Evolutionary conservation across 2,797 vertebrate genomes (phyloP).

Genomic region (Cuculus canorus): DNA sequence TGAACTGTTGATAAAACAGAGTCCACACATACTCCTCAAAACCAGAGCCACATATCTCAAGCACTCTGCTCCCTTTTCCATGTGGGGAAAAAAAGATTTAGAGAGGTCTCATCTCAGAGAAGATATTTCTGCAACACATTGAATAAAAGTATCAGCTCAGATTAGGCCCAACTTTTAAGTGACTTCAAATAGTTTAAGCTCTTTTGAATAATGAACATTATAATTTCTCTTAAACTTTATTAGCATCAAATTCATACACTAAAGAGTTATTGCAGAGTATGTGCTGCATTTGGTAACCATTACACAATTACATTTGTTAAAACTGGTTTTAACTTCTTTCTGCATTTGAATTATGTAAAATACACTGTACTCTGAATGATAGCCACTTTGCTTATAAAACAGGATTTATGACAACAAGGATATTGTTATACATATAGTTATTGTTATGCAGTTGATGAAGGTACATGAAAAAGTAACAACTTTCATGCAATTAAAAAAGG

Average conservation of each 20-base stretch:
- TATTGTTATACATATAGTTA: background rate
- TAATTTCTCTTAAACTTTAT: background rate
- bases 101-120: background rate
- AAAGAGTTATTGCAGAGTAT: background rate
- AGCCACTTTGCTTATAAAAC: background rate
- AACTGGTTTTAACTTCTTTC: background rate
- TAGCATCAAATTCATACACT: background rate
- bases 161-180: background rate
- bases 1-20: background rate
- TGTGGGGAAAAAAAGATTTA: background rate
- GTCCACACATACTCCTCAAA: background rate
- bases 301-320: background rate
- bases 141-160: background rate
- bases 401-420: background rate
- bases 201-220: background rate
- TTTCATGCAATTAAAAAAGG: background rate
- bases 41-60: background rate
- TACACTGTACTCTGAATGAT: background rate
- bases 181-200: background rate
- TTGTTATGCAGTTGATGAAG: background rate
- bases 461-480: background rate
- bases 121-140: background rate
- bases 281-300: background rate
- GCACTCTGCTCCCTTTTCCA: background rate
- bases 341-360: background rate